Evolutionary conservation across 2,113 vertebrate genomes (phyloP), one percentile per base, ranked within the genome.

Genomic region (Scopus umbretta): DNA sequence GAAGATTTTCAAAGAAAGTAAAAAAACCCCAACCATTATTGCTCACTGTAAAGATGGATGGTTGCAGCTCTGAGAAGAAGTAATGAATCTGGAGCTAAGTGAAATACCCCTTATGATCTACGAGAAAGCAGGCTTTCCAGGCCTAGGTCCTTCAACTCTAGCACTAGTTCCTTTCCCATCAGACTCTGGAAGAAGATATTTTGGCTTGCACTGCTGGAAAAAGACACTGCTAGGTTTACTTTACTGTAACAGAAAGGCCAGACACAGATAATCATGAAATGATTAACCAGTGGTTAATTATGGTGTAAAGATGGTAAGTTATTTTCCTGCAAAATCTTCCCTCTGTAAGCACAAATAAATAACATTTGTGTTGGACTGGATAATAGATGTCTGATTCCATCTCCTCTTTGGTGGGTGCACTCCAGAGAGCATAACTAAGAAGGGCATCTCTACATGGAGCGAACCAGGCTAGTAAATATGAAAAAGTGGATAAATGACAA

Each of bases 381-480:
- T 80, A 96, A 96, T 25, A 97, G 94, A 95, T 86, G 78, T 93
- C 95, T 97, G 88, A 87, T 76, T 92, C 91, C 83, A 92, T 76
- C 85, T 97, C 95, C 68, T 95, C 79, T 91, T 90, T 76, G 91
- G 71, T 79, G 82, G 67, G 45, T 86, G 82, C 67, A 53, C 84
- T 97, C 80, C 50, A 85, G 92, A 95, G 88, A 93, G 80, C 80
- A 38, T 76, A 96, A 96, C 91, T 95, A 74, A 97, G 94, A 89
- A 95, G 75, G 78, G 78, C 94, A 96, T 86, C 92, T 94, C 97
- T 93, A 88, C 86, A 75, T 56, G 91, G 50, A 88, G 91, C 97
- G 53, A 72, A 92, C 5, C 49, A 92, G 67, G 61, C 3, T 2
- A 86, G 34, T 43, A 70, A 94, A 73, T 47, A 86, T 80, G 70